A percentile compares a stretch with the other conserved stretches of the same genome.
Evolutionary conservation across 2,797 vertebrate species (phyloP).

Genomic region (Cossypha polioptera): DNA sequence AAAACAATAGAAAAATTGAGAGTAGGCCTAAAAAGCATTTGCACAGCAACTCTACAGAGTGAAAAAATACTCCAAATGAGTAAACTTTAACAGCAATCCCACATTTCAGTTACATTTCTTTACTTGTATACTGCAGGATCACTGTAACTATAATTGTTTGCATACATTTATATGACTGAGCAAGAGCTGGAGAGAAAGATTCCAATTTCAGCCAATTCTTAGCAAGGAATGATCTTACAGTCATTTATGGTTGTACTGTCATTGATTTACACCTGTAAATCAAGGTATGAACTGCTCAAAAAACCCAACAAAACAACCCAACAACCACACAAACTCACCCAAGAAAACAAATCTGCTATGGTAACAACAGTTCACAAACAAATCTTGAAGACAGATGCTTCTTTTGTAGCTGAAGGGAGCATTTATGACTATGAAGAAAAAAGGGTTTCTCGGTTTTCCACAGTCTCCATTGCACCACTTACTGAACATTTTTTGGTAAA

Average conservation of each 20-base stretch:
- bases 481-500: background rate
- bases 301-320: background rate
- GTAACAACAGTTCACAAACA: background rate
- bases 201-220: background rate
- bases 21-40: background rate
- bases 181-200: background rate
- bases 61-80: background rate
- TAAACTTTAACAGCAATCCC: background rate
- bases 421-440: background rate
- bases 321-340: background rate
- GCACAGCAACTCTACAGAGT: background rate
- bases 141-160: background rate
- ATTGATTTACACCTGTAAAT: background rate
- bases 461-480: background rate
- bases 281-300: background rate
- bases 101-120: background rate
- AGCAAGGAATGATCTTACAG: background rate
- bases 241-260: background rate
- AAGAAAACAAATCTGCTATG: background rate
- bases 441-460: background rate
- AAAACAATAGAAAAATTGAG: background rate
- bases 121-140: background rate
- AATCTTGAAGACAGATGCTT: background rate
- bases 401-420: background rate
- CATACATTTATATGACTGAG: background rate